These are phyloP conservation scores for Furcula furcula DNA, from an alignment of 2,888 invertebrate species.

Conservation along the genomic window DNA sequence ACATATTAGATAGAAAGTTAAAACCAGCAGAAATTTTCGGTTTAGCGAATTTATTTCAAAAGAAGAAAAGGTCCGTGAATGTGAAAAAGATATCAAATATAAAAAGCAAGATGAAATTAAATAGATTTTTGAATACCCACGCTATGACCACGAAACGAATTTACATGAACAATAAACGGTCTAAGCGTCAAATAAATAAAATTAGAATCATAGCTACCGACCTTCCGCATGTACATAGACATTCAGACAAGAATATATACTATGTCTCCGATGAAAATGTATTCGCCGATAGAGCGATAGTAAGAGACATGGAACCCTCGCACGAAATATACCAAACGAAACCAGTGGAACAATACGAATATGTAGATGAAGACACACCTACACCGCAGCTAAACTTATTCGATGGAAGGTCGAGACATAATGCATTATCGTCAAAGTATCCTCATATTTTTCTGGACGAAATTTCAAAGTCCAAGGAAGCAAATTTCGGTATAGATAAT, in stretches of 20 bases:
- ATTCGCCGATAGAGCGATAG: slow-evolving; percentile 47
- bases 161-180: slow-evolving; percentile 51
- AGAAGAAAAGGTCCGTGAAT: slow-evolving; percentile 47
- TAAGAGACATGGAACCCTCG: slow-evolving; percentile 41
- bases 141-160: slow-evolving; percentile 41
- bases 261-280: slow-evolving; percentile 55
- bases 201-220: slow-evolving; percentile 58
- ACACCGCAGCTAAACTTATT: slow-evolving; percentile 30
- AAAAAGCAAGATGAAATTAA: slow-evolving; percentile 49
- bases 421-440: slow-evolving; percentile 59
- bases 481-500: slow-evolving; percentile 15
- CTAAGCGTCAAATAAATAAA: slow-evolving; percentile 58
- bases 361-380: slow-evolving; percentile 31
- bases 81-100: slow-evolving; percentile 47
- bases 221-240: slow-evolving; percentile 22
- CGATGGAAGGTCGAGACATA: slow-evolving; percentile 38
- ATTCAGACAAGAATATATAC: slow-evolving; percentile 54
- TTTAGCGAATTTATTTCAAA: slow-evolving; percentile 42
- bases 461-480: slow-evolving; percentile 41
- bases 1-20: slow-evolving; percentile 44
- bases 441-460: slow-evolving; percentile 66
- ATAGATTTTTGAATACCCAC: slow-evolving; percentile 52
- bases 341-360: slow-evolving; percentile 29
- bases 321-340: slow-evolving; percentile 23
- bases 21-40: slow-evolving; percentile 52